These are phyloP conservation scores for Apis dorsata DNA, from an alignment of 1,140 invertebrate genomes.

Conservation along the genomic window DNA sequence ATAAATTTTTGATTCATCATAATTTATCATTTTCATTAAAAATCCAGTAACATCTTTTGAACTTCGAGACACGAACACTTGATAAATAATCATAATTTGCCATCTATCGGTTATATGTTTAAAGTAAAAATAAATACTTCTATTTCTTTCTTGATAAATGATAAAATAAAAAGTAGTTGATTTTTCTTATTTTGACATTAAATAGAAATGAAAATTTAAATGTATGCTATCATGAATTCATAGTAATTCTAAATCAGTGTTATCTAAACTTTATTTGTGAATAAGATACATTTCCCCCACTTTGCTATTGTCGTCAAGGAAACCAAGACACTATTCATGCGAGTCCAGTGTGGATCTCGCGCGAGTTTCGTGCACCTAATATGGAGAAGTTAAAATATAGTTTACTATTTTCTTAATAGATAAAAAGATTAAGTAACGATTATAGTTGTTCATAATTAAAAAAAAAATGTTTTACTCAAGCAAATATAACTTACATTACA, in stretches of 20 bases:
- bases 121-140: slow-evolving; percentile 35
- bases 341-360: background rate
- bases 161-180: slow-evolving; percentile 68
- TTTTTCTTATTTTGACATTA: slow-evolving; percentile 58
- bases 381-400: background rate
- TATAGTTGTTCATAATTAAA: background rate
- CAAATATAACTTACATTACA: too few species aligned
- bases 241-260: slow-evolving; percentile 9
- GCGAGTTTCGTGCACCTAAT: background rate
- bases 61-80: background rate
- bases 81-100: slow-evolving; percentile 27
- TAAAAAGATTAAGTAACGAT: background rate
- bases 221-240: background rate
- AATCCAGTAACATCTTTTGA: slow-evolving; percentile 1
- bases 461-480: background rate
- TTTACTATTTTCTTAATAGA: background rate
- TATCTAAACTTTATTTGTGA: background rate
- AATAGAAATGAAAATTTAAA: slow-evolving; percentile 5
- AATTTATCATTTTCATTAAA: background rate
- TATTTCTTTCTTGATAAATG: slow-evolving; percentile 32
- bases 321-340: background rate
- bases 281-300: slow-evolving; percentile 6
- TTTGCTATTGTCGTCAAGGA: slow-evolving; percentile 2
- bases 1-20: background rate
- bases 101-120: slow-evolving; percentile 57